Percentiles rank a stretch among this genome's conserved stretches.
Evolutionary conservation across 2,797 vertebrate genomes (phyloP).

Genomic region (Lacerta agilis): DNA sequence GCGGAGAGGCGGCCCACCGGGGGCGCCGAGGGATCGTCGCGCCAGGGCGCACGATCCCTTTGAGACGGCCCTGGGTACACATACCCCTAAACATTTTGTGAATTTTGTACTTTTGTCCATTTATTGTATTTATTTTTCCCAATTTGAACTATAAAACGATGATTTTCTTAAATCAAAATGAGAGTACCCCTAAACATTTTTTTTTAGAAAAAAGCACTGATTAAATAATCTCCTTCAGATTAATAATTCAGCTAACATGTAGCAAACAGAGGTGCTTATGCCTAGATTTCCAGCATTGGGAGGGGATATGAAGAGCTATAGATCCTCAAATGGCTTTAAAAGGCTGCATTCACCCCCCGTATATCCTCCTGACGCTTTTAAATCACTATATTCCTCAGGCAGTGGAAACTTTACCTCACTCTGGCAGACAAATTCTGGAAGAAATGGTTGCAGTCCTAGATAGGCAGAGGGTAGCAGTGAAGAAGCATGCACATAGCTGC

Average conservation of each 20-base stretch:
- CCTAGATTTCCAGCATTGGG: not conserved
- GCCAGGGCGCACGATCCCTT: no score
- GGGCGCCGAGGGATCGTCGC: no score
- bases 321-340: not conserved
- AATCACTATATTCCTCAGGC: not conserved
- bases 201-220: no score
- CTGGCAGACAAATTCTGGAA: not conserved
- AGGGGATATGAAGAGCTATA: not conserved
- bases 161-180: no score
- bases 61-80: no score
- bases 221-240: not conserved
- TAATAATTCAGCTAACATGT: not conserved
- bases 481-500: not conserved
- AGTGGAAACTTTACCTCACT: not conserved
- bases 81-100: no score
- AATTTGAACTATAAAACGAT: no score
- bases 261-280: not conserved
- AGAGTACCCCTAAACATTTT: no score
- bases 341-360: not conserved
- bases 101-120: no score
- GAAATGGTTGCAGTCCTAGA: not conserved
- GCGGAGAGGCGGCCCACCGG: no score
- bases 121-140: no score
- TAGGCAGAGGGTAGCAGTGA: not conserved
- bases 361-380: not conserved